Evolutionary conservation across 23 tunicate species (phyloP), one percentile per base, ranked within the genome.

Genomic region (Oikopleura vanhoeffeni): DNA sequence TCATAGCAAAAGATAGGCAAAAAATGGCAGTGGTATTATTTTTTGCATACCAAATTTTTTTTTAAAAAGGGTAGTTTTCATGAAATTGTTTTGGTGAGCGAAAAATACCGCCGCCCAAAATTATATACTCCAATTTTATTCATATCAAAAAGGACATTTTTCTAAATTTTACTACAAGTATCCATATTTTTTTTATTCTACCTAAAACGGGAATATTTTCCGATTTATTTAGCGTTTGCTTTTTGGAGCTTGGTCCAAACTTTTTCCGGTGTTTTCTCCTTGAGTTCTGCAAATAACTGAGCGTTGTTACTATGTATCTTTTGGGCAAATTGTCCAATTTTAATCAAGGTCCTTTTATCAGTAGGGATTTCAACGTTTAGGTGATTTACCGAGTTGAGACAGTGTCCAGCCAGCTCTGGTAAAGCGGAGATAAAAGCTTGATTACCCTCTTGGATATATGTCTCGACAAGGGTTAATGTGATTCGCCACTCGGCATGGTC

Each of bases 401-500:
- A 71, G 79, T 71, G 79, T 30, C 38, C 79, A 71, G 79, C 38
- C 3, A 71, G 79, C 35, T 71, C 79, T 32, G 27, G 79, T 2
- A 71, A 38, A 2, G 34, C 4, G 2, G 34, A 33, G 4, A 32
- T 3, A 24, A 32, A 33, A 18, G 27, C 38, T 30, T 71, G 79
- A 30, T 32, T 71, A 18, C 79, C 79, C 32, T 71, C 79, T 13
- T 3, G 3, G 38, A 71, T 18, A 28, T 18, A 38, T 71, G 2
- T 32, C 32, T 71, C 79, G 79, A 71, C 32, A 28, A 71, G 34
- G 4, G 27, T 4, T 4, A 71, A 32, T 2, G 79, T 71, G 3
- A 71, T 71, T 71, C 79, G 79, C 79, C 79, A 71, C 35, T 71
- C 79, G 79, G 79, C 35, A 30, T 71, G 79, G 32, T 71, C 79